Evolutionary conservation across 2,113 vertebrate genomes (phyloP).

Genomic region (Elachura formosa): DNA sequence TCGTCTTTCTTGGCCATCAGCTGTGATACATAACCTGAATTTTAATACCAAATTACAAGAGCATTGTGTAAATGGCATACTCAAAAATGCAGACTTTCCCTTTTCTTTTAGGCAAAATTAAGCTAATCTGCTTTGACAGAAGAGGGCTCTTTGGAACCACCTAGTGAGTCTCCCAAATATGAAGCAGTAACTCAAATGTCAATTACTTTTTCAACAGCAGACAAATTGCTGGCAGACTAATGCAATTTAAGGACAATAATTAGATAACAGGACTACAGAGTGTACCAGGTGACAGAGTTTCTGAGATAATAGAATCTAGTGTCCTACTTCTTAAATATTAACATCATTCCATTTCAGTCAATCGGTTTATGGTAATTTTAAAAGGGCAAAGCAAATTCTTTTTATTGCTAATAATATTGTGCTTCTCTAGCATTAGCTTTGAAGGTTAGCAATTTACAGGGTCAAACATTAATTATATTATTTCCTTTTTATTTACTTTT

Average conservation of each 20-base stretch:
- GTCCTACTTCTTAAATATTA: slow-evolving; percentile 81
- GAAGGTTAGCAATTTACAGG: slow-evolving; percentile 73
- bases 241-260: slow-evolving; percentile 79
- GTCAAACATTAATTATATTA: slow-evolving; percentile 72
- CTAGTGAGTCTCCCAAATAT: slow-evolving; percentile 69
- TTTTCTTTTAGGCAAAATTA: slow-evolving; percentile 58
- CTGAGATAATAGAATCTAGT: slow-evolving; percentile 80
- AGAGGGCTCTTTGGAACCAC: slow-evolving; percentile 67
- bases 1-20: slow-evolving; percentile 48
- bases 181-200: slow-evolving; percentile 78
- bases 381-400: slow-evolving; percentile 80
- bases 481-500: slow-evolving; percentile 60
- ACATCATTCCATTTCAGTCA: slow-evolving; percentile 78
- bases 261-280: slow-evolving; percentile 80
- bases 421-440: slow-evolving; percentile 69
- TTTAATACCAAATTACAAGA: slow-evolving; percentile 65
- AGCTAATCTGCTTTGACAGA: slow-evolving; percentile 72
- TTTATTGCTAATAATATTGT: slow-evolving; percentile 80
- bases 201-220: slow-evolving; percentile 77
- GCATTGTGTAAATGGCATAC: background rate
- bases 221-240: slow-evolving; percentile 79
- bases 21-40: slow-evolving; percentile 53
- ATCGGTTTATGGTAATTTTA: slow-evolving; percentile 79
- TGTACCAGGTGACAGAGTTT: slow-evolving; percentile 78
- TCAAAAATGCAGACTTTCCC: slow-evolving; percentile 8